Percentiles rank a stretch among this genome's conserved stretches.
phyloP scores from a whole-genome alignment of 2,888 invertebrate genomes.

The Aromia moschata region DNA sequence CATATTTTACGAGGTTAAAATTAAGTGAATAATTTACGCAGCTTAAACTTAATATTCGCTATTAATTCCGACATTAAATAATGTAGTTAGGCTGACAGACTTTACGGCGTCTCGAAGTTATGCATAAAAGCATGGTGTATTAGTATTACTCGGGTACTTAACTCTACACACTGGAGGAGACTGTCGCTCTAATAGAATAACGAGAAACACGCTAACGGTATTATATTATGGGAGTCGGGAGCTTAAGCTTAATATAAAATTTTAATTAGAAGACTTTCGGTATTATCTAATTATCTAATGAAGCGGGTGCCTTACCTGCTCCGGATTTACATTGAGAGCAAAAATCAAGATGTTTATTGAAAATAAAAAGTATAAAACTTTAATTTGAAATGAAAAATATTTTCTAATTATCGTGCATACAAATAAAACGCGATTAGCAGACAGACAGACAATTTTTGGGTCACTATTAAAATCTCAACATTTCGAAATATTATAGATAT shows the following conservation, averaged over 20 bases:
- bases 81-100: slow-evolving; percentile 29
- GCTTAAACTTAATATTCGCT: slow-evolving; percentile 28
- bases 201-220: slow-evolving; percentile 22
- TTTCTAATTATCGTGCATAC: too few relatives aligned
- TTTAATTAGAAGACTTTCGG: slow-evolving; percentile 25
- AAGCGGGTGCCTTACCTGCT: too few relatives aligned
- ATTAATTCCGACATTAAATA: slow-evolving; percentile 27
- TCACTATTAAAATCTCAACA: too few relatives aligned
- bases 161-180: slow-evolving; percentile 17
- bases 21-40: slow-evolving; percentile 25
- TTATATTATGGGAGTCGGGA: slow-evolving; percentile 21
- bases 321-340: too few relatives aligned
- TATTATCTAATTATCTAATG: slow-evolving; percentile 13
- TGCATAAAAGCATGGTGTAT: slow-evolving; percentile 33
- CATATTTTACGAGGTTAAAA: slow-evolving; percentile 1
- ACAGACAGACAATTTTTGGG: too few relatives aligned
- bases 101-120: slow-evolving; percentile 34
- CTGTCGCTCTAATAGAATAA: slow-evolving; percentile 21
- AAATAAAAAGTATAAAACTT: too few relatives aligned
- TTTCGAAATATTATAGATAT: too few relatives aligned
- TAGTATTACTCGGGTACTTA: slow-evolving; percentile 32
- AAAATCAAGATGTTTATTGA: too few relatives aligned
- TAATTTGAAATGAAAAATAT: too few relatives aligned
- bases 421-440: too few relatives aligned
- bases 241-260: slow-evolving; percentile 27